Evolutionary conservation across 2,888 invertebrate species (phyloP).

Genomic region (Nyleta sp.): DNA sequence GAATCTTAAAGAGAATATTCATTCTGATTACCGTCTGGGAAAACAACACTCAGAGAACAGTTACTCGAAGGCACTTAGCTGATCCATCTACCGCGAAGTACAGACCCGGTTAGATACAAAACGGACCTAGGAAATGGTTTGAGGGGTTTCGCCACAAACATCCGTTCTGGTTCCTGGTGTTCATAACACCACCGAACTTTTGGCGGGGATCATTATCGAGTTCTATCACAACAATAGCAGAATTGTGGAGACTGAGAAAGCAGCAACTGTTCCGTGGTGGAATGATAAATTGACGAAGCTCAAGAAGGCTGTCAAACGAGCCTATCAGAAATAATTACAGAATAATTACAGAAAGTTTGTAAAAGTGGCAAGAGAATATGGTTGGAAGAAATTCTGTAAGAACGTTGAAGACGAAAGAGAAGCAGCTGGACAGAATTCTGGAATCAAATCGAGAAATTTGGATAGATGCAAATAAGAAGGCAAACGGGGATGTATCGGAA

Average conservation of each 20-base stretch:
- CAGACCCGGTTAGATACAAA: background rate
- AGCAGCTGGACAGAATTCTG: background rate
- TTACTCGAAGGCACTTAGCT: too few relatives aligned
- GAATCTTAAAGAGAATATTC: too few relatives aligned
- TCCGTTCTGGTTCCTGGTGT: background rate
- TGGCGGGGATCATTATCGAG: background rate
- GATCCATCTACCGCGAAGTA: background rate
- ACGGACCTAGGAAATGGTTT: constrained; percentile 1
- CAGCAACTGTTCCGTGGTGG: background rate
- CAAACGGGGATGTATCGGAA: too few relatives aligned
- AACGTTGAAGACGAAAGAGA: constrained; percentile 3
- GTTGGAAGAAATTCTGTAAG: constrained; percentile 12
- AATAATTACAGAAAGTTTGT: background rate
- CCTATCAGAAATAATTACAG: too few relatives aligned
- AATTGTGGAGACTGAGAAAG: background rate
- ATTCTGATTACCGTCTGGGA: too few relatives aligned
- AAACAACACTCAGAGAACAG: too few relatives aligned
- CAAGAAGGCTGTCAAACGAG: too few relatives aligned
- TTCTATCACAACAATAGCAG: constrained; percentile 1
- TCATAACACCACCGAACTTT: background rate
- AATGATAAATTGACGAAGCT: too few relatives aligned
- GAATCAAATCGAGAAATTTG: constrained; percentile 18
- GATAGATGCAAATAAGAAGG: background rate
- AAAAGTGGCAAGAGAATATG: background rate
- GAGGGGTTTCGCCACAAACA: background rate